phyloP scores from a whole-genome alignment of 2,797 vertebrate species.

The Parauchenoglanis punctatus region DNA sequence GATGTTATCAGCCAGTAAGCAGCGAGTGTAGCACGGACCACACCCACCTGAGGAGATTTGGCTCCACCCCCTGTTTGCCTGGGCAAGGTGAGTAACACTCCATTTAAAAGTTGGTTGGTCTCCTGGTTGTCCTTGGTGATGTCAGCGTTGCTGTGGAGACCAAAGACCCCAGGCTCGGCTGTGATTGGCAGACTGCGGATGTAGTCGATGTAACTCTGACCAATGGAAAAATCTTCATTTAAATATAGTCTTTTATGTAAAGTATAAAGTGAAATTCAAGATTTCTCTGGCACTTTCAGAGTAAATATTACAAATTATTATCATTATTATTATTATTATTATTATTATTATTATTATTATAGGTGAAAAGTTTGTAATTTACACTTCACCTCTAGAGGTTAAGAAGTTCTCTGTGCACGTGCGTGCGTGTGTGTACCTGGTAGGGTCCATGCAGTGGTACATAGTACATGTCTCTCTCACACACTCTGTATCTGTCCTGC shows the following conservation, averaged over 20 bases:
- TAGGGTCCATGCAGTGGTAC: conserved; percentile 82
- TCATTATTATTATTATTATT: neutral
- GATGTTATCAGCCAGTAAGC: neutral
- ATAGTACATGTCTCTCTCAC: conserved; percentile 81
- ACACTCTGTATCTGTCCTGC: conserved; percentile 78
- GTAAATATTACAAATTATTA: neutral
- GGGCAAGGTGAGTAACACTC: conserved; percentile 88
- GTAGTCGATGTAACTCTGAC: conserved; percentile 85
- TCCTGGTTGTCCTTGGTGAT: conserved; percentile 96
- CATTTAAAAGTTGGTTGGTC: conserved; percentile 88
- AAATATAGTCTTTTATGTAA: too few species aligned
- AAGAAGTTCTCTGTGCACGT: neutral
- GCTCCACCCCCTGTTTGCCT: conserved; percentile 82
- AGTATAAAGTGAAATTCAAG: neutral
- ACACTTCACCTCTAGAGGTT: neutral
- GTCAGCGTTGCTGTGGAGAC: conserved; percentile 91
- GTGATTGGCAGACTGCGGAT: conserved; percentile 83
- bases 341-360: neutral
- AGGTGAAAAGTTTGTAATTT: neutral
- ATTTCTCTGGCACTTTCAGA: neutral
- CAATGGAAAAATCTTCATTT: conserved; percentile 41
- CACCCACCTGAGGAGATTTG: conserved; percentile 88
- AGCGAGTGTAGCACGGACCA: neutral
- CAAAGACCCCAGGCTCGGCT: conserved; percentile 87
- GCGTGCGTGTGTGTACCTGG: conserved; percentile 74